Evolutionary conservation across 2,888 invertebrate species (phyloP).

Genomic region (Lacanobia wlatinum): DNA sequence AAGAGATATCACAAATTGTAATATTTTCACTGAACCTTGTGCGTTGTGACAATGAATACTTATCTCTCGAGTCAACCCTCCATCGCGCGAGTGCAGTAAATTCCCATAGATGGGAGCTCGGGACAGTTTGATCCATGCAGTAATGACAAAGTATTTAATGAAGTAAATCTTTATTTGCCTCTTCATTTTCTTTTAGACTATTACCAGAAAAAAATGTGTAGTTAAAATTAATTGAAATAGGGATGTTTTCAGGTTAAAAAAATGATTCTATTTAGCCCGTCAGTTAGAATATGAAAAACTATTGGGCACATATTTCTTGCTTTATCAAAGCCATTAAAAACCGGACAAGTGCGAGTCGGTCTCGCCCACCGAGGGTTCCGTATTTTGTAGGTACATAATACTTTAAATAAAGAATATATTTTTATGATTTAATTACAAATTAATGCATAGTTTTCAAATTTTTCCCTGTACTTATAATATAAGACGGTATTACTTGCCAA

Average conservation of each 20-base stretch:
- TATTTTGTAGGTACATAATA: too few relatives aligned
- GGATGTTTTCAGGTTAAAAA: not conserved
- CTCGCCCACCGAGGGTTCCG: too few relatives aligned
- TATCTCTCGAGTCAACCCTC: constrained; percentile 17
- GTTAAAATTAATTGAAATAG: not conserved
- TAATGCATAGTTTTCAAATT: too few relatives aligned
- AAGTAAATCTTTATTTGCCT: not conserved
- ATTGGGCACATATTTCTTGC: too few relatives aligned
- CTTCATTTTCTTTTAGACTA: not conserved
- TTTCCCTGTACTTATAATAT: too few relatives aligned
- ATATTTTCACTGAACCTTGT: too few relatives aligned
- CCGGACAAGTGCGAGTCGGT: too few relatives aligned
- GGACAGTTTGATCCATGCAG: constrained; percentile 23
- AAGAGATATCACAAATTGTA: not conserved
- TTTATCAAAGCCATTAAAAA: too few relatives aligned
- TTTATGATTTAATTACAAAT: too few relatives aligned
- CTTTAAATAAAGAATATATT: too few relatives aligned
- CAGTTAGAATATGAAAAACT: not conserved
- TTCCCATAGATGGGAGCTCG: not conserved
- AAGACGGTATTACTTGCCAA: too few relatives aligned
- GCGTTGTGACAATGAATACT: too few relatives aligned
- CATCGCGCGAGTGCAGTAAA: constrained; percentile 15
- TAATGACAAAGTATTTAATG: not conserved
- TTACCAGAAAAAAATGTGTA: not conserved
- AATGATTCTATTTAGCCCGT: not conserved